These are phyloP conservation scores for Prionailurus viverrinus DNA, from an alignment of 2,113 vertebrate genomes.

Conservation along the genomic window DNA sequence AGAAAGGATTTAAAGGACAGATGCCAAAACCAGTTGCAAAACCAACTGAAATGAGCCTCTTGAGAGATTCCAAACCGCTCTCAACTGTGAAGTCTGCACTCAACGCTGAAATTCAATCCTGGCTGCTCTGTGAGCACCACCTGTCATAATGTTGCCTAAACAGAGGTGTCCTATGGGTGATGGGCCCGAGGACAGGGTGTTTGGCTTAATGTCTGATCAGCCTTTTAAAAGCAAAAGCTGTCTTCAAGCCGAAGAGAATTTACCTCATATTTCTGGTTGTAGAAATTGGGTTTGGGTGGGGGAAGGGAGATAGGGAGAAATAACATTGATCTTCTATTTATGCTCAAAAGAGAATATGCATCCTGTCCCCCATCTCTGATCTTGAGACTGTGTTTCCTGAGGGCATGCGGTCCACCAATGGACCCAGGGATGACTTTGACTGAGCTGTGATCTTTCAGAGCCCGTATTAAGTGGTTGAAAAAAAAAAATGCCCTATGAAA, in stretches of 20 bases:
- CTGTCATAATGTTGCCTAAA: not conserved
- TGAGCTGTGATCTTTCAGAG: not conserved
- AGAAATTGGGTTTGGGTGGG: not conserved
- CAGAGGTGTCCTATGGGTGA: not conserved
- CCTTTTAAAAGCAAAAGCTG: conserved; percentile 35
- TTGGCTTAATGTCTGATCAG: not conserved
- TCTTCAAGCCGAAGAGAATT: not conserved
- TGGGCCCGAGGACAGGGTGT: not conserved
- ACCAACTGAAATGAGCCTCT: not conserved
- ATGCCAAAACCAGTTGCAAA: not conserved
- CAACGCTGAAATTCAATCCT: conserved; percentile 11
- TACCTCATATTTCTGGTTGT: not conserved
- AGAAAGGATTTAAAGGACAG: not conserved
- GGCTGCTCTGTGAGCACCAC: not conserved
- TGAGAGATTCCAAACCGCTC: not conserved
- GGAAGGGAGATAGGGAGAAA: not conserved
- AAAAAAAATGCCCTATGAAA: conserved; percentile 2
- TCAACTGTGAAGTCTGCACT: not conserved
- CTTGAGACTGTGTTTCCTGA: not conserved
- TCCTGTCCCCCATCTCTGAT: not conserved
- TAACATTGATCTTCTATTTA: not conserved
- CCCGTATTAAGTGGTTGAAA: not conserved
- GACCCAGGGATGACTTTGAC: not conserved
- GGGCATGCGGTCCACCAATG: not conserved
- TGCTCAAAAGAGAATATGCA: not conserved